Percentiles rank a stretch among this genome's conserved stretches.
phyloP scores from a whole-genome alignment of 2,797 vertebrate species.

The Sebastes vulpes region DNA sequence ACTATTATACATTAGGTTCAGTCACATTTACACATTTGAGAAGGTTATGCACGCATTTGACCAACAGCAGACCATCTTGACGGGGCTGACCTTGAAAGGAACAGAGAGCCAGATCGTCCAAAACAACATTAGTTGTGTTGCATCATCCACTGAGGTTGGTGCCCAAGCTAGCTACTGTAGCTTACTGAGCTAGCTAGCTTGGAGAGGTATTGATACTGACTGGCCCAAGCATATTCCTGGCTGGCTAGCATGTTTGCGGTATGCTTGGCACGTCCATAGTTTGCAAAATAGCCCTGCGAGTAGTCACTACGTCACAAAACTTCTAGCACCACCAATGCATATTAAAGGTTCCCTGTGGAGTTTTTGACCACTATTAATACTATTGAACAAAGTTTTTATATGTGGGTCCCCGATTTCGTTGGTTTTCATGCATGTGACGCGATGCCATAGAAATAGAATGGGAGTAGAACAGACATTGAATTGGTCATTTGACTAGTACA shows the following conservation, averaged over 20 bases:
- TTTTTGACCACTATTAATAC: neutral
- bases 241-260: neutral
- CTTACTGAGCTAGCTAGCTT: too few relatives aligned
- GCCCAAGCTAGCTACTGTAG: too few relatives aligned
- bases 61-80: neutral
- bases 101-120: neutral
- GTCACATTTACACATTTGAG: constrained; percentile 2
- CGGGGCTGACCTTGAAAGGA: neutral
- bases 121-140: neutral
- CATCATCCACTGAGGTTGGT: neutral
- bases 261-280: neutral
- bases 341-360: neutral
- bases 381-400: neutral
- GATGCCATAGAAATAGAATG: too few relatives aligned
- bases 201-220: neutral
- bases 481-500: too few relatives aligned
- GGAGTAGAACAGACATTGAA: too few relatives aligned
- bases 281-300: neutral
- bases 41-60: neutral
- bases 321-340: neutral
- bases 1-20: neutral
- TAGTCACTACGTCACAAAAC: neutral
- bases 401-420: neutral
- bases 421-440: neutral
- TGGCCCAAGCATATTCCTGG: neutral